Conservation (phyloP, 1,140 invertebrate genomes). For the Chrysomallon squamiferum region DNA sequence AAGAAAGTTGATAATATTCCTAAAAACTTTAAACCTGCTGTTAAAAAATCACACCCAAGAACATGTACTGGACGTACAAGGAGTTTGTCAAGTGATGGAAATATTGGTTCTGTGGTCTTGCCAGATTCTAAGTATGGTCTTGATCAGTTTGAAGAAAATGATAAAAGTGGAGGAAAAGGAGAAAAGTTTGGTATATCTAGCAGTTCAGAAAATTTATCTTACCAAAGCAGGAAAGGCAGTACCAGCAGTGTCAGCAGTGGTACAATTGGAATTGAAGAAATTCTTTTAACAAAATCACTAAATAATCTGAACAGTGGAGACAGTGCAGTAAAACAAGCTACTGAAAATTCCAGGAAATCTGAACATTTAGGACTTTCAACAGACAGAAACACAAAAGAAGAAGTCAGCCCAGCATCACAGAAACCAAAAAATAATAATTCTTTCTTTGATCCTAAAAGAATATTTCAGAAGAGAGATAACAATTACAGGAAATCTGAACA, state of each 20-base stretch:
- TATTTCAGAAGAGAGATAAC: slow-evolving; percentile 42
- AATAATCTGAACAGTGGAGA: slow-evolving; percentile 8
- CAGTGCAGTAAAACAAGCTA: neutral
- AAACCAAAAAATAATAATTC: slow-evolving; percentile 23
- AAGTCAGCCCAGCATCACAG: slow-evolving; percentile 14
- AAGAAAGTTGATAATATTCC: neutral
- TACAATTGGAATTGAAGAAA: slow-evolving; percentile 42
- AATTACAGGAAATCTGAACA: neutral
- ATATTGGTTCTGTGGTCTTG: slow-evolving; percentile 26
- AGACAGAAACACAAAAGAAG: neutral
- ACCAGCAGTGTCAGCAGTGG: slow-evolving; percentile 48
- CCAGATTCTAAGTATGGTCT: slow-evolving; percentile 49
- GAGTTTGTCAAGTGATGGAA: slow-evolving; percentile 13
- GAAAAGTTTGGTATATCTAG: slow-evolving; percentile 10
- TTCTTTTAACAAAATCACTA: slow-evolving; percentile 25
- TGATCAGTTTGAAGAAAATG: slow-evolving; percentile 41
- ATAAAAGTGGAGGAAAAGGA: neutral
- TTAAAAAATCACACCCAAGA: slow-evolving; percentile 13
- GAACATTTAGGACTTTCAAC: too few relatives aligned
- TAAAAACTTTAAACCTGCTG: slow-evolving; percentile 20
- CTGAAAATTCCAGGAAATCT: slow-evolving; percentile 1
- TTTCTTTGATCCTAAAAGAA: slow-evolving; percentile 54
- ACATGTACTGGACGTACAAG: slow-evolving; percentile 5
- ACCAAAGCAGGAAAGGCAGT: slow-evolving; percentile 29
- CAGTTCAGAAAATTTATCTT: slow-evolving; percentile 12